Conservation (phyloP, 2,113 vertebrate genomes). For the Petroica traversi region DNA sequence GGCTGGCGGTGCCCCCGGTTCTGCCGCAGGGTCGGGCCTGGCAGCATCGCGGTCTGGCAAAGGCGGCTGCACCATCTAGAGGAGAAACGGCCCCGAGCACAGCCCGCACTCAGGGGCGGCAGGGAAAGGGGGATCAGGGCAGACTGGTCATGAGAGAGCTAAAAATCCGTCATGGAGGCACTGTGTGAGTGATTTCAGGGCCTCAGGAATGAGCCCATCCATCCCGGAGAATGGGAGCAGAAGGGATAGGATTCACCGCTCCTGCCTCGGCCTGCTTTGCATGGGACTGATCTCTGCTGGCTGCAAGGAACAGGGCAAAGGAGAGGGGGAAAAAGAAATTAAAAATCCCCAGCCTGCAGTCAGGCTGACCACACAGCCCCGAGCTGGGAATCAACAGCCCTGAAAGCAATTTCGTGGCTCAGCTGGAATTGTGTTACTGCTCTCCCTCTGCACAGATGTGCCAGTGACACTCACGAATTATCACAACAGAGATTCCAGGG, state of each 20-base stretch:
- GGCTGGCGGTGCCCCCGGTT: not conserved
- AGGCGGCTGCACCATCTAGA: slow-evolving; percentile 59
- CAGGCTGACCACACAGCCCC: not conserved
- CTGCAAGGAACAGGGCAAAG: not conserved
- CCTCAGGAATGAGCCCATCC: not conserved
- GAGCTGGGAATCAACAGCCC: not conserved
- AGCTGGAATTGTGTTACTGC: slow-evolving; percentile 40
- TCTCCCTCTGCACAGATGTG: slow-evolving; percentile 25
- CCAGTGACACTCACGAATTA: not conserved
- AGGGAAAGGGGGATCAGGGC: not conserved
- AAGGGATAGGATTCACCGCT: not conserved
- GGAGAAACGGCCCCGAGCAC: not conserved
- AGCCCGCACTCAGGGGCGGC: not conserved
- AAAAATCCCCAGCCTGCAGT: not conserved
- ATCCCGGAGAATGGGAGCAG: not conserved
- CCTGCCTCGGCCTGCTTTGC: not conserved
- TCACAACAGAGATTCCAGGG: not conserved
- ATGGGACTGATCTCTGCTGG: not conserved
- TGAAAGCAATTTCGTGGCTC: slow-evolving; percentile 36
- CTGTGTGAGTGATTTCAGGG: not conserved
- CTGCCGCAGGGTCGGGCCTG: not conserved
- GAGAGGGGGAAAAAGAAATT: not conserved
- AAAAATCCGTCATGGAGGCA: not conserved
- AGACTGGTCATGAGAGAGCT: not conserved
- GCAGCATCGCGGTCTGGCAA: not conserved